Evolutionary conservation across 2,888 invertebrate genomes (phyloP).

Genomic region (Pristionchus exspectatus): DNA sequence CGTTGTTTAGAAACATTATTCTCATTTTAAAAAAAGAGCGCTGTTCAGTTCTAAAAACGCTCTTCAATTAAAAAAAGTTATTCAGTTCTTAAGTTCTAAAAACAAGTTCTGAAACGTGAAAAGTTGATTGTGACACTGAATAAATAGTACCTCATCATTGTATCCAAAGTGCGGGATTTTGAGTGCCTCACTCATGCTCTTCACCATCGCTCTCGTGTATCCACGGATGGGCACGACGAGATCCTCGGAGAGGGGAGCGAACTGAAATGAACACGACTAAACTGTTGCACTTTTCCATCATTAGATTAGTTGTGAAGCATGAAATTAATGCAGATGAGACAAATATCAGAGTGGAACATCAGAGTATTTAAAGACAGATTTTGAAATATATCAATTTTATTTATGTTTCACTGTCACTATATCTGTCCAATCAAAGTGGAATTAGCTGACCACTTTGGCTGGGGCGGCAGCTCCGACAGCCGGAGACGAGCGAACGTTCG

Average conservation of each 20-base stretch:
- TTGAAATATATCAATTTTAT: too few species aligned
- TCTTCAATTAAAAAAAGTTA: too few species aligned
- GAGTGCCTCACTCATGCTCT: conserved; percentile 88
- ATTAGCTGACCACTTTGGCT: neutral
- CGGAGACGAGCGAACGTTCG: conserved; percentile 66
- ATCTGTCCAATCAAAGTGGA: neutral
- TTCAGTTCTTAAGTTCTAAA: too few species aligned
- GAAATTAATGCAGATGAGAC: neutral
- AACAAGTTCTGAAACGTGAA: too few species aligned
- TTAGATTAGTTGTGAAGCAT: neutral
- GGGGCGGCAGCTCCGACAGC: conserved; percentile 55
- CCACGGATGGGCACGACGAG: conserved; percentile 76
- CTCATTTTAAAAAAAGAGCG: too few species aligned
- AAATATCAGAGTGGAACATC: too few species aligned
- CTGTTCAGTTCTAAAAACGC: too few species aligned
- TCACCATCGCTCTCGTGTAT: conserved; percentile 91
- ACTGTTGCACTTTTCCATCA: neutral
- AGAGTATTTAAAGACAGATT: too few species aligned
- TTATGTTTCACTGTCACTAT: too few species aligned
- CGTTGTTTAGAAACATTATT: neutral
- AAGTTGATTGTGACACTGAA: too few species aligned
- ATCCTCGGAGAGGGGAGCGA: conserved; percentile 68
- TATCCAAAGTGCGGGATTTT: conserved; percentile 88
- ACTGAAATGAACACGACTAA: neutral
- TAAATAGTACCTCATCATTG: conserved; percentile 93